A percentile compares a stretch with the other conserved stretches of the same genome.
Conservation (phyloP, 1,140 invertebrate genomes). For the Copidosoma floridanum region DNA sequence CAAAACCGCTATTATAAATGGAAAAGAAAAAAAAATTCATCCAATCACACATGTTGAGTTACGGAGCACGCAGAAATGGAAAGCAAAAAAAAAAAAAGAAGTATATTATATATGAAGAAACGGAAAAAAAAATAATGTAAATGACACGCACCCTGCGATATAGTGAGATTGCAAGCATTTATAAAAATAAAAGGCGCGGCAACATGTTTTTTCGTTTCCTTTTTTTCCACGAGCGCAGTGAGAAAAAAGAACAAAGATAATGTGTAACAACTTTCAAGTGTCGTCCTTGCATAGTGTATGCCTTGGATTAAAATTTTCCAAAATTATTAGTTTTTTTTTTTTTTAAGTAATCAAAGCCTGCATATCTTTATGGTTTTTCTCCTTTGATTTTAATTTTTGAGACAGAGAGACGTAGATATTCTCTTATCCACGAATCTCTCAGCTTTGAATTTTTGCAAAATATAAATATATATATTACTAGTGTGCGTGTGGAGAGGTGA, state of each 20-base stretch:
- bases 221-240: slow-evolving; percentile 37
- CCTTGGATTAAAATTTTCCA: slow-evolving; percentile 30
- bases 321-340: no score
- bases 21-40: no score
- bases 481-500: no score
- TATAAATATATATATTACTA: no score
- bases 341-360: no score
- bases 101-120: slow-evolving; percentile 38
- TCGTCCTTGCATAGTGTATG: slow-evolving; percentile 31
- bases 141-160: slow-evolving; percentile 37
- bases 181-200: slow-evolving; percentile 40
- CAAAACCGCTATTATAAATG: no score
- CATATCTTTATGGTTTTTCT: no score
- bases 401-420: no score
- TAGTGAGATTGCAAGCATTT: slow-evolving; percentile 53
- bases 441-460: no score
- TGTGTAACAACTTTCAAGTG: slow-evolving; percentile 22
- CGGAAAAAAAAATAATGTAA: slow-evolving; percentile 33
- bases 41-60: slow-evolving; percentile 44
- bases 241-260: slow-evolving; percentile 24
- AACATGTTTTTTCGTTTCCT: slow-evolving; percentile 35
- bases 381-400: no score
- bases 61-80: slow-evolving; percentile 42
- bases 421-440: no score
- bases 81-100: slow-evolving; percentile 32